phyloP scores from a whole-genome alignment of 2,888 invertebrate species.

The Callosobruchus maculatus region DNA sequence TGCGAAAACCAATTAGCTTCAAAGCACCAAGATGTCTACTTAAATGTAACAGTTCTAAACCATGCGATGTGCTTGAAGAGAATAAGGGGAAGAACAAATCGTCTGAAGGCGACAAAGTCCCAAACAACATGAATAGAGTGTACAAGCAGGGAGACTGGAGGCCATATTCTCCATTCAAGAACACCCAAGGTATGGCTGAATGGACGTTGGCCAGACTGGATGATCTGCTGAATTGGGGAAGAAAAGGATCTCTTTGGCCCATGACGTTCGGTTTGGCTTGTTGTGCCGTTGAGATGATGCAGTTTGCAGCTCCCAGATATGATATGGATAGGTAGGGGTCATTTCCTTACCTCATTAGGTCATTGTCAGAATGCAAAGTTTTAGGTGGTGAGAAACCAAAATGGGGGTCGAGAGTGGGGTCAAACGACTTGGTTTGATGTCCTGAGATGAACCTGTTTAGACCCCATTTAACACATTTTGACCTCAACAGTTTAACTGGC shows the following conservation, averaged over 20 bases:
- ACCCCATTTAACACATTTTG: no score
- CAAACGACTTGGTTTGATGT: no score
- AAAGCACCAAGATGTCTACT: background rate
- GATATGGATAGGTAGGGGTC: constrained; percentile 56
- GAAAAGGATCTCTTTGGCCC: constrained; percentile 64
- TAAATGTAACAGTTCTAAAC: background rate
- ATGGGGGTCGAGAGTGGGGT: no score
- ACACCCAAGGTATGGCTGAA: constrained; percentile 33
- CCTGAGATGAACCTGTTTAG: no score
- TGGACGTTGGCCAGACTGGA: constrained; percentile 61
- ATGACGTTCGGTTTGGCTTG: constrained; percentile 68
- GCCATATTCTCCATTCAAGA: constrained; percentile 63
- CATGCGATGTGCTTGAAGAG: background rate
- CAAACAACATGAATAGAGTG: constrained; percentile 18
- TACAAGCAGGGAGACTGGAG: constrained; percentile 31
- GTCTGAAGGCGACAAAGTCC: constrained; percentile 10
- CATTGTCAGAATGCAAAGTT: no score
- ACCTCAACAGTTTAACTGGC: no score
- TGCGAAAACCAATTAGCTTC: background rate
- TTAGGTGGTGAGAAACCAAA: no score
- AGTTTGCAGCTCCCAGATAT: constrained; percentile 65
- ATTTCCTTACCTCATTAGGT: background rate
- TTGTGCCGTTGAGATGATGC: constrained; percentile 69
- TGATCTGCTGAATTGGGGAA: constrained; percentile 63
- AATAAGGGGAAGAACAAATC: background rate